phyloP scores from a whole-genome alignment of 37 sponge, comb jelly and placozoan species.

The Ianthella basta region DNA sequence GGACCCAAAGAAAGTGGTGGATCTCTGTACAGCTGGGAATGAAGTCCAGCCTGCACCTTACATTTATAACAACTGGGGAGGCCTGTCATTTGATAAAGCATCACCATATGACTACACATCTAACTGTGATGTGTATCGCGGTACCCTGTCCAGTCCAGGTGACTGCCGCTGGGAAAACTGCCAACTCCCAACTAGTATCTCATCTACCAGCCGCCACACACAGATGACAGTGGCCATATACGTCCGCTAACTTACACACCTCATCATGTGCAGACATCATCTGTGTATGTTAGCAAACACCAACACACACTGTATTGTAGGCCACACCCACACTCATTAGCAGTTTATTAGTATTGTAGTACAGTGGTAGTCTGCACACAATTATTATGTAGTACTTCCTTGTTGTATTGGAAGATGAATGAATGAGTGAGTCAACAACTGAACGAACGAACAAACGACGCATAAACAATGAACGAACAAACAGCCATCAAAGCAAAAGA shows the following conservation, averaged over 20 bases:
- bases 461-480: too few relatives aligned
- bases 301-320: background rate
- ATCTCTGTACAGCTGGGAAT: background rate
- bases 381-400: too few relatives aligned
- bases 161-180: constrained; percentile 16
- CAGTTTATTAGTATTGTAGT: too few relatives aligned
- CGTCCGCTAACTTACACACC: constrained; percentile 12
- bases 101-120: background rate
- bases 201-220: background rate
- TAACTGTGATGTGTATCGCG: constrained; percentile 8
- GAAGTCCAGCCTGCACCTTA: constrained; percentile 14
- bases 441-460: too few relatives aligned
- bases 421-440: too few relatives aligned
- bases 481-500: too few relatives aligned
- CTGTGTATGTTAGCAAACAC: background rate
- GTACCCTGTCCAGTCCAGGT: background rate
- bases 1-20: constrained; percentile 3
- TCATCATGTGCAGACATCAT: background rate
- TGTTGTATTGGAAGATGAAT: too few relatives aligned
- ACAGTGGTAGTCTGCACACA: too few relatives aligned
- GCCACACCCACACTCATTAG: background rate
- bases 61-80: background rate
- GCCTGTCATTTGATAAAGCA: constrained; percentile 15
- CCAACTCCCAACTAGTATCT: background rate
- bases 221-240: constrained; percentile 35